Conservation (phyloP, 2,888 invertebrate genomes). For the Leucophora obtusa region DNA sequence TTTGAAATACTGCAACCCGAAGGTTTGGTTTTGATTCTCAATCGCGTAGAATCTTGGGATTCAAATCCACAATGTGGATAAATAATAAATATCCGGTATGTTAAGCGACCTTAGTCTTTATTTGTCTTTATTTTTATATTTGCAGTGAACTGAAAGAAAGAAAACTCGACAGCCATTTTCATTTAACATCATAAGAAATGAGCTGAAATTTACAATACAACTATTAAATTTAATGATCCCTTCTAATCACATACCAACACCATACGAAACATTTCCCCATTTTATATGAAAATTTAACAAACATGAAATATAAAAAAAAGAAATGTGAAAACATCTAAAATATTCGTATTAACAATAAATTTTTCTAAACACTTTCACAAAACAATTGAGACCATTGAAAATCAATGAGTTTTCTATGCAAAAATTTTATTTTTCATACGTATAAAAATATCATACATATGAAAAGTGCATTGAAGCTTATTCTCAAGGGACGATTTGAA, state of each 20-base stretch:
- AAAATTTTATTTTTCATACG: slow-evolving; percentile 9
- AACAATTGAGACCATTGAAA: slow-evolving; percentile 23
- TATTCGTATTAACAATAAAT: slow-evolving; percentile 45
- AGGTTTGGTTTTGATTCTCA: too few relatives aligned
- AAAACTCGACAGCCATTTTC: too few relatives aligned
- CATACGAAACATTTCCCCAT: slow-evolving; percentile 9
- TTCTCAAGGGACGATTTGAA: slow-evolving; percentile 59
- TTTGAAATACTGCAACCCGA: too few relatives aligned
- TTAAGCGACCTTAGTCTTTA: too few relatives aligned
- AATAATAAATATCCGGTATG: too few relatives aligned
- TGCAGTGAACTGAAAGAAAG: too few relatives aligned
- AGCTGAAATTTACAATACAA: too few relatives aligned
- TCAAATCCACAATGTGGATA: too few relatives aligned
- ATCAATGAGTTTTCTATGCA: slow-evolving; percentile 53
- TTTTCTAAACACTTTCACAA: slow-evolving; percentile 23
- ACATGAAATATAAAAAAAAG: neutral
- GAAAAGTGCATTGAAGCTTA: slow-evolving; percentile 61
- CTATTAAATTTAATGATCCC: slow-evolving; percentile 44
- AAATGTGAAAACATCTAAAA: slow-evolving; percentile 31
- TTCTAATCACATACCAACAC: slow-evolving; percentile 28
- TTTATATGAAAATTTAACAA: neutral
- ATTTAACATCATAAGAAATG: too few relatives aligned
- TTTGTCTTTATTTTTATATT: too few relatives aligned
- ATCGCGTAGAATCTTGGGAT: too few relatives aligned
- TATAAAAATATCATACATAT: slow-evolving; percentile 10